phyloP scores from a whole-genome alignment of 1,140 invertebrate genomes.

The Euura lappo region DNA sequence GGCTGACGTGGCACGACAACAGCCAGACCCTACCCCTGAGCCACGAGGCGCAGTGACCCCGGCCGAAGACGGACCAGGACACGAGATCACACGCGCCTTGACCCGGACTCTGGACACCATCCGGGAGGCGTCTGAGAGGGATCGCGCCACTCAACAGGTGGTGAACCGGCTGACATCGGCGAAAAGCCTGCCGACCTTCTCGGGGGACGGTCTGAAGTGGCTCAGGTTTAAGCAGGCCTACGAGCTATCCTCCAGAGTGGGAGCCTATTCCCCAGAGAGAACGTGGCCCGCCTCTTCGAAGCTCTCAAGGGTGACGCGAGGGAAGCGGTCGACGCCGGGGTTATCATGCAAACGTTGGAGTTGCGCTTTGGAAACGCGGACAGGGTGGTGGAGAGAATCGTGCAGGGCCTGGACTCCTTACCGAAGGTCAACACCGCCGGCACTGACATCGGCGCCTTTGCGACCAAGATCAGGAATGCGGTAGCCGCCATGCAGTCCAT shows the following conservation, averaged over 20 bases:
- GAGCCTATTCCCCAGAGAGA: neutral
- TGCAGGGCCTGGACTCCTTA: conserved; percentile 4
- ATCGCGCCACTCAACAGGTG: neutral
- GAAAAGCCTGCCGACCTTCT: no score
- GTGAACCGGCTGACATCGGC: no score
- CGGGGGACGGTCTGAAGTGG: conserved; percentile 9
- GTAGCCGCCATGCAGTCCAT: conserved; percentile 24
- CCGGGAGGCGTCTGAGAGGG: neutral
- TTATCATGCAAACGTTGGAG: no score
- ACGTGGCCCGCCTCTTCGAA: no score
- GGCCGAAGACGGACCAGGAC: neutral
- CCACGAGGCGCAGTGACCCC: neutral
- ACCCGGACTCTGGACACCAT: neutral
- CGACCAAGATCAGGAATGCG: conserved; percentile 26
- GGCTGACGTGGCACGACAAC: no score
- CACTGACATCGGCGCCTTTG: conserved; percentile 18
- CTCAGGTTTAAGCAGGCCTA: no score
- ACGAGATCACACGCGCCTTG: neutral
- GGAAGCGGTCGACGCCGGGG: no score
- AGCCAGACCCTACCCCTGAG: neutral
- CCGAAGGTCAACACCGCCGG: neutral
- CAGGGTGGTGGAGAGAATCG: conserved; percentile 6
- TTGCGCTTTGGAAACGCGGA: neutral
- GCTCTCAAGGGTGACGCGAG: neutral
- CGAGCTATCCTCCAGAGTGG: neutral